Conservation (phyloP, 2,797 vertebrate genomes). For the Taenioides sp. region DNA sequence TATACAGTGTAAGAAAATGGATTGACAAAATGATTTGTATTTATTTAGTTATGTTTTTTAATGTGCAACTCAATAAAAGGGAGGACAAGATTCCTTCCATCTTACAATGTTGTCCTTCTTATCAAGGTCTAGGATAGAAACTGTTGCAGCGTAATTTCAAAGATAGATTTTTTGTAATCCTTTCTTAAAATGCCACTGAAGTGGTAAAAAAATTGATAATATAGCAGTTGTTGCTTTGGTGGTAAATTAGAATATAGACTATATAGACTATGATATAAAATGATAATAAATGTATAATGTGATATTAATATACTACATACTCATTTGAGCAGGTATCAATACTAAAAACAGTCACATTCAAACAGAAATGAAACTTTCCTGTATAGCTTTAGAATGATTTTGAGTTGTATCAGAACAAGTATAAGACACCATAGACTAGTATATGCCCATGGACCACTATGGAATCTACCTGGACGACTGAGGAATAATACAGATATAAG, state of each 20-base stretch:
- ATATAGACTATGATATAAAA: background rate
- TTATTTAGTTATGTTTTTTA: background rate
- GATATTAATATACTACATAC: background rate
- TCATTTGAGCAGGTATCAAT: no score
- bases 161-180: background rate
- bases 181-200: no score
- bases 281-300: background rate
- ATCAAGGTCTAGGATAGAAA: background rate
- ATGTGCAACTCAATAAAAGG: slow-evolving; percentile 1
- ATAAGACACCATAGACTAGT: no score
- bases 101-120: background rate
- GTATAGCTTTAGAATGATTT: no score
- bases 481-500: no score
- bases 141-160: background rate
- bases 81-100: background rate
- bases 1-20: background rate
- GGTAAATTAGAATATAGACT: background rate
- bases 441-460: no score
- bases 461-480: no score
- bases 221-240: no score
- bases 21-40: slow-evolving; percentile 6
- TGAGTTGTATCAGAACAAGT: no score
- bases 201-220: background rate
- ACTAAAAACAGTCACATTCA: no score
- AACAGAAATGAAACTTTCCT: no score